Percentiles rank a stretch among this genome's conserved stretches.
Evolutionary conservation across 1,140 invertebrate species (phyloP).

Genomic region (Apis florea): DNA sequence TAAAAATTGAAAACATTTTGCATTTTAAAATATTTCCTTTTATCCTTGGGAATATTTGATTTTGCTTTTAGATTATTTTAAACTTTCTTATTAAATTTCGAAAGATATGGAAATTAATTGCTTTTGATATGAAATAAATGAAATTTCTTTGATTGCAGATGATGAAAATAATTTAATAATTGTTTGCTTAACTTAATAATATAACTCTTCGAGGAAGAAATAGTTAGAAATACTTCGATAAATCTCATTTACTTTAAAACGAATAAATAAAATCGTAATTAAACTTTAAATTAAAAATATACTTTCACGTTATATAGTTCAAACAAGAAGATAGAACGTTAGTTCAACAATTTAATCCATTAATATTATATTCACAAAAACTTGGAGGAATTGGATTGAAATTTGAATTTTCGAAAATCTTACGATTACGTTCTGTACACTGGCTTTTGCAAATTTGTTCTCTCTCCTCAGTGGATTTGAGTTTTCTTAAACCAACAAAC

Average conservation of each 20-base stretch:
- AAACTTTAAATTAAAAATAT: not conserved
- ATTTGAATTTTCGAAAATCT: not conserved
- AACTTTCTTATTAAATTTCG: not conserved
- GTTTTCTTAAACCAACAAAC: not conserved
- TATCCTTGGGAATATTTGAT: not conserved
- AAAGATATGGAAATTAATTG: too few species aligned
- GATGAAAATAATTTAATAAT: not conserved
- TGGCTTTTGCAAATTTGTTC: not conserved
- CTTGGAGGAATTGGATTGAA: too few species aligned
- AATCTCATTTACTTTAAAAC: not conserved
- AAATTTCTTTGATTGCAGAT: not conserved
- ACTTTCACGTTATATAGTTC: not conserved
- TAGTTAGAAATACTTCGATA: not conserved
- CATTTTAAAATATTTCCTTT: not conserved
- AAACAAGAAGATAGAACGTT: not conserved
- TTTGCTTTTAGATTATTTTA: not conserved
- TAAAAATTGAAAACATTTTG: not conserved
- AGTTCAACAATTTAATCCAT: too few species aligned
- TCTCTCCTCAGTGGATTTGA: not conserved
- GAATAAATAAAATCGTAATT: not conserved
- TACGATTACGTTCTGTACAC: not conserved
- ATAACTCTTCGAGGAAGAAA: not conserved
- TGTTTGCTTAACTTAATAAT: not conserved
- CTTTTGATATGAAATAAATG: not conserved
- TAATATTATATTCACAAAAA: too few species aligned